These are phyloP conservation scores for Platynereis dumerilii DNA, from an alignment of 2,888 invertebrate genomes.

Conservation along the genomic window DNA sequence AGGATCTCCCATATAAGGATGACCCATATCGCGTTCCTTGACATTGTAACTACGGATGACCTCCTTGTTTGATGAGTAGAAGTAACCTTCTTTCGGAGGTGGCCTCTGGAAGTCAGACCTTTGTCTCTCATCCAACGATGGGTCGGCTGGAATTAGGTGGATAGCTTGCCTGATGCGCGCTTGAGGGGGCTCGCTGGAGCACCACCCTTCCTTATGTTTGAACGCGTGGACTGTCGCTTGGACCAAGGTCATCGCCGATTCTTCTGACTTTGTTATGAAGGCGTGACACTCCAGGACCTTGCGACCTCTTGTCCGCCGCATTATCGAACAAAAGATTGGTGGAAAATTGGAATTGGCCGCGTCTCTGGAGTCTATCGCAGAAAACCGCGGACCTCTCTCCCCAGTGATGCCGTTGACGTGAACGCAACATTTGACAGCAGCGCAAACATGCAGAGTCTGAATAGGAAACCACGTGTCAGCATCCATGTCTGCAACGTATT, in stretches of 20 bases:
- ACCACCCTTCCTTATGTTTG: slow-evolving; percentile 62
- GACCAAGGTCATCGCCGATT: slow-evolving; percentile 96
- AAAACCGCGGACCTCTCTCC: slow-evolving; percentile 47
- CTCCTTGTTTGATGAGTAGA: slow-evolving; percentile 50
- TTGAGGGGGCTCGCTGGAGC: slow-evolving; percentile 26
- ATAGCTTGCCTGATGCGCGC: slow-evolving; percentile 3
- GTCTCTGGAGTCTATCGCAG: slow-evolving; percentile 54
- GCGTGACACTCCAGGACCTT: slow-evolving; percentile 61
- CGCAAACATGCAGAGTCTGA: slow-evolving; percentile 56
- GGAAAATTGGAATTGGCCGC: slow-evolving; percentile 47
- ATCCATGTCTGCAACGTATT: slow-evolving; percentile 74
- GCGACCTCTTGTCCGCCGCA: slow-evolving; percentile 55
- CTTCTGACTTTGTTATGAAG: slow-evolving; percentile 72
- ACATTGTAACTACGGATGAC: slow-evolving; percentile 52
- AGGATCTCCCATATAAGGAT: slow-evolving; percentile 8
- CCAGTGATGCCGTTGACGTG: slow-evolving; percentile 44
- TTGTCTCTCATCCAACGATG: slow-evolving; percentile 40
- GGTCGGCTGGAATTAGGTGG: slow-evolving; percentile 30
- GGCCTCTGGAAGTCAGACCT: slow-evolving; percentile 51
- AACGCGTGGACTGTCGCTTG: slow-evolving; percentile 97
- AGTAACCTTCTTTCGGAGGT: slow-evolving; percentile 53
- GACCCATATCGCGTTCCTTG: slow-evolving; percentile 22
- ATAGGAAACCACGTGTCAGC: slow-evolving; percentile 60
- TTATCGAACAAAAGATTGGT: slow-evolving; percentile 60
- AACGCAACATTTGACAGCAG: slow-evolving; percentile 56